phyloP scores from a whole-genome alignment of 2,888 invertebrate genomes.

The Melikaiella ostensackeni region DNA sequence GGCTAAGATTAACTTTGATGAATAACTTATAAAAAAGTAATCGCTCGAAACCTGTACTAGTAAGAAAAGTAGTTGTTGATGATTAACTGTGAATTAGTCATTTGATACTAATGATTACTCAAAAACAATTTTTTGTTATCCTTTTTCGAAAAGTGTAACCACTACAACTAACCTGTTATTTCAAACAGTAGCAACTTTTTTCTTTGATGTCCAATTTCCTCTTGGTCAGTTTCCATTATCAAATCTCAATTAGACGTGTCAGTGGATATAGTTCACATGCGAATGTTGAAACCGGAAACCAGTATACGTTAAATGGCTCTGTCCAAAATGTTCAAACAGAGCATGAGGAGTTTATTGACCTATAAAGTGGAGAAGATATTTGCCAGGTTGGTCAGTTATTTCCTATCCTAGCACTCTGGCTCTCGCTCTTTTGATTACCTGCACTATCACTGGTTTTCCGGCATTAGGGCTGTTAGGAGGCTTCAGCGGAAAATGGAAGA shows the following conservation, averaged over 20 bases:
- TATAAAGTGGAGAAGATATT: slow-evolving; percentile 51
- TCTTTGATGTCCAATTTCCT: background rate
- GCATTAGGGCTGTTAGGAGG: background rate
- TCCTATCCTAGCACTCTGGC: background rate
- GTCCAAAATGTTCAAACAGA: slow-evolving; percentile 60
- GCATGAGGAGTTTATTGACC: slow-evolving; percentile 59
- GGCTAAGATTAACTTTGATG: no score
- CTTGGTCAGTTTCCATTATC: slow-evolving; percentile 12
- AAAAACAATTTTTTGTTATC: no score
- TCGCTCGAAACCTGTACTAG: no score
- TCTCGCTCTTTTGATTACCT: background rate
- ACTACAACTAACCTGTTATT: no score
- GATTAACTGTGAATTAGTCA: no score
- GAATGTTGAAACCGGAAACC: slow-evolving; percentile 16
- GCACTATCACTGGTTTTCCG: background rate
- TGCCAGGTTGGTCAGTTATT: slow-evolving; percentile 44
- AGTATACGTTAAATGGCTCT: slow-evolving; percentile 41
- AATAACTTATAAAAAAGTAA: no score
- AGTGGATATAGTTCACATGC: slow-evolving; percentile 6
- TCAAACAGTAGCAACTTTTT: background rate
- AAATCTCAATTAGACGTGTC: slow-evolving; percentile 18
- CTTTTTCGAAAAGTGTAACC: no score
- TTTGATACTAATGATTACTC: no score
- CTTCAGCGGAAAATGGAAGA: slow-evolving; percentile 5
- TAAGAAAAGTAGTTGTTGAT: no score